Percentiles rank a stretch among this genome's conserved stretches.
Evolutionary conservation across 2,888 invertebrate genomes (phyloP).

Genomic region (Cybosia mesomella): DNA sequence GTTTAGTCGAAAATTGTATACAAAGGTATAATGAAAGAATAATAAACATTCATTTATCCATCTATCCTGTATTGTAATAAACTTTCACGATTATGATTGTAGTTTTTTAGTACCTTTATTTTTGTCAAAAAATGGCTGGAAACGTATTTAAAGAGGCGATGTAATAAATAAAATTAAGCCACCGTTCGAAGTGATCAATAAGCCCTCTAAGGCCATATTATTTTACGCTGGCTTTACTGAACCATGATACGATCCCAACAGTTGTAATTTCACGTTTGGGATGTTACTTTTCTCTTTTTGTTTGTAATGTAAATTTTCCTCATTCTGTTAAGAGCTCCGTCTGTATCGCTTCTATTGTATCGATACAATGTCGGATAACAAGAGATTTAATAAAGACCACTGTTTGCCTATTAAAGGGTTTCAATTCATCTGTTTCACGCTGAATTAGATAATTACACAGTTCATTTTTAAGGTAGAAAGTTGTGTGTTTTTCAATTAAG

Average conservation of each 20-base stretch:
- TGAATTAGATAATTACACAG: conserved; percentile 63
- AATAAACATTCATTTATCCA: background rate
- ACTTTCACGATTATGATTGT: background rate
- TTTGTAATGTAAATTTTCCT: conserved; percentile 78
- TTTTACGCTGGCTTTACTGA: conserved; percentile 56
- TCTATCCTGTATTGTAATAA: background rate
- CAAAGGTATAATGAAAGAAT: background rate
- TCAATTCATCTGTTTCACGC: conserved; percentile 63
- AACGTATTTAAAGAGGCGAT: background rate
- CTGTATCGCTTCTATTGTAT: conserved; percentile 70
- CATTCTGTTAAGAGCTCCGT: conserved; percentile 64
- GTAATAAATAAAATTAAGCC: conserved; percentile 50
- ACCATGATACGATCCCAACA: conserved; percentile 60
- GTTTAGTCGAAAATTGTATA: background rate
- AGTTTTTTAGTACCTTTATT: background rate
- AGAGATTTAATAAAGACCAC: conserved; percentile 72
- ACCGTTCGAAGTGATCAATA: conserved; percentile 45
- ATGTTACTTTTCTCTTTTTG: conserved; percentile 69
- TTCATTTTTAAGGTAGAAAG: conserved; percentile 9
- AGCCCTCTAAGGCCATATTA: conserved; percentile 62
- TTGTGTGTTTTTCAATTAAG: conserved; percentile 3
- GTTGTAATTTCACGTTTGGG: conserved; percentile 72
- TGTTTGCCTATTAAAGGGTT: conserved; percentile 61
- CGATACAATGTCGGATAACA: conserved; percentile 69
- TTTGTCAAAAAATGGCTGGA: background rate